These are phyloP conservation scores for Meandrina meandrites DNA, from an alignment of 92 coral and sea anemone genomes.

Conservation along the genomic window DNA sequence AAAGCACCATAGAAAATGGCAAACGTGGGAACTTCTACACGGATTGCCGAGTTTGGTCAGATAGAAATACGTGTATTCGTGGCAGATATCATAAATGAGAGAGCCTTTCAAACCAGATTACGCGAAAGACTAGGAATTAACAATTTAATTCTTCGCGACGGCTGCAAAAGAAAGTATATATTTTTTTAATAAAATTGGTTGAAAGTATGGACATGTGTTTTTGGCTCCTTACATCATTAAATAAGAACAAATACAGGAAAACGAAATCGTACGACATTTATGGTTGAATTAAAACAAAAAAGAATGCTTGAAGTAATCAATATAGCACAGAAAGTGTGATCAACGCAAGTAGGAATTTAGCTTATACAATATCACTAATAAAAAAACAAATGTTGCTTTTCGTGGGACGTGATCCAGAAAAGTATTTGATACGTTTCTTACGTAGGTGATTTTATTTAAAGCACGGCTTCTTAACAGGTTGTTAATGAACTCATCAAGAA, in stretches of 20 bases:
- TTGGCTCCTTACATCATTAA: not conserved
- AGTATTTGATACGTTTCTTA: not conserved
- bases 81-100: not conserved
- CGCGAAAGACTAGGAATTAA: conserved; percentile 11
- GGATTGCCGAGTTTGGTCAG: not conserved
- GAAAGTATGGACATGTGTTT: conserved; percentile 12
- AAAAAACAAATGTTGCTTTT: not conserved
- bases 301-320: not conserved
- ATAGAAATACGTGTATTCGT: not conserved
- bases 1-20: not conserved
- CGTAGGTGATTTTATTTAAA: conserved; percentile 12
- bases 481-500: conserved; percentile 24
- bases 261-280: not conserved
- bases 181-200: not conserved
- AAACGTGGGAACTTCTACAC: not conserved
- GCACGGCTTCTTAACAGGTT: conserved; percentile 1
- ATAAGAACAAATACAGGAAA: not conserved
- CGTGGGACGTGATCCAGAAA: not conserved
- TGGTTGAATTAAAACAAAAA: not conserved
- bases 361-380: conserved; percentile 1
- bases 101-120: conserved; percentile 12
- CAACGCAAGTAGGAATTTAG: not conserved
- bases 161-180: not conserved
- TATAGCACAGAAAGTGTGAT: not conserved
- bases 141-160: not conserved